A percentile compares a stretch with the other conserved stretches of the same genome.
Evolutionary conservation across 2,797 vertebrate species (phyloP).

Genomic region (Poeciliopsis presidionis): DNA sequence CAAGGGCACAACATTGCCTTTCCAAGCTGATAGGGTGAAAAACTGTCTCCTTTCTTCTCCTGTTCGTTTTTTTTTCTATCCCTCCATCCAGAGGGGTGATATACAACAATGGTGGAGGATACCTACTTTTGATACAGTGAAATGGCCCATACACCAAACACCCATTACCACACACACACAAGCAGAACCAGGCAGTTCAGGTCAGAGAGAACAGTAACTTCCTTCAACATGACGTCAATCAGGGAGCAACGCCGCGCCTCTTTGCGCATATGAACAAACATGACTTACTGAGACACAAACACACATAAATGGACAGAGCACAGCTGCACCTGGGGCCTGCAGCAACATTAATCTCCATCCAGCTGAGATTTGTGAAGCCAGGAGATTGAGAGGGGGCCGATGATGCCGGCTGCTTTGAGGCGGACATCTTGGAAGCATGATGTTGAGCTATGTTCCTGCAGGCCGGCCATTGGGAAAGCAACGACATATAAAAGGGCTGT

Average conservation of each 20-base stretch:
- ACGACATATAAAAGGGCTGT: slow-evolving; percentile 97
- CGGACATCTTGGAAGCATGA: slow-evolving; percentile 92
- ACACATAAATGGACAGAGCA: slow-evolving; percentile 29
- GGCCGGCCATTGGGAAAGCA: slow-evolving; percentile 84
- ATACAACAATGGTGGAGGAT: slow-evolving; percentile 67
- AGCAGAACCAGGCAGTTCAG: slow-evolving; percentile 43
- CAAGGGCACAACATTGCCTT: slow-evolving; percentile 88
- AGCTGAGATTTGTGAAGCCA: slow-evolving; percentile 77
- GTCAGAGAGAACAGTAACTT: slow-evolving; percentile 27
- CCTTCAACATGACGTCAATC: slow-evolving; percentile 12
- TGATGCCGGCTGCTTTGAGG: slow-evolving; percentile 88
- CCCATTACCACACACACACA: slow-evolving; percentile 46
- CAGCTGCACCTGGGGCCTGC: slow-evolving; percentile 51
- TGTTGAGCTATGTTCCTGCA: slow-evolving; percentile 94
- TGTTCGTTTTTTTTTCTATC: slow-evolving; percentile 48
- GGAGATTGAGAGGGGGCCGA: slow-evolving; percentile 81
- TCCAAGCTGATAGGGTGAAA: slow-evolving; percentile 85
- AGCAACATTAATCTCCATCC: slow-evolving; percentile 80
- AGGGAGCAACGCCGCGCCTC: slow-evolving; percentile 8
- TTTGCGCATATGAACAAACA: slow-evolving; percentile 23
- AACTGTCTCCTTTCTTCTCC: slow-evolving; percentile 77
- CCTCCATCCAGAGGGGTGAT: slow-evolving; percentile 69
- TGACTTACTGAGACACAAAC: slow-evolving; percentile 8
- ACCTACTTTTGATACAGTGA: slow-evolving; percentile 56
- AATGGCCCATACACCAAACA: slow-evolving; percentile 42